phyloP scores from a whole-genome alignment of 2,113 vertebrate species.

The Uria lomvia region DNA sequence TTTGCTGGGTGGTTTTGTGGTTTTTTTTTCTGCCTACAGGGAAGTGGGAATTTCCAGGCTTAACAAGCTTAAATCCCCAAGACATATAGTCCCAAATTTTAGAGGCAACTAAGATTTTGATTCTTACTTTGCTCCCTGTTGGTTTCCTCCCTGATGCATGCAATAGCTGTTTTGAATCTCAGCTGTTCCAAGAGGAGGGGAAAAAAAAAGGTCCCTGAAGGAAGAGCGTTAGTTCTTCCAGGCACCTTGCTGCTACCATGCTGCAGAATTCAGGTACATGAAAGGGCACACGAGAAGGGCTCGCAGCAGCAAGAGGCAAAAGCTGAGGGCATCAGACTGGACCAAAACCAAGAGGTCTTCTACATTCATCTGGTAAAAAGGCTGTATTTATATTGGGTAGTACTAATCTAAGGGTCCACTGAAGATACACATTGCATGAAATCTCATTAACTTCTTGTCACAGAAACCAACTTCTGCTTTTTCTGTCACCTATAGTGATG shows the following conservation, averaged over 20 bases:
- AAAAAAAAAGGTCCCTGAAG: background rate
- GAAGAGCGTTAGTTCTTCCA: background rate
- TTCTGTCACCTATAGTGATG: background rate
- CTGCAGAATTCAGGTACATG: background rate
- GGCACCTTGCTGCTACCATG: background rate
- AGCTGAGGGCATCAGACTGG: background rate
- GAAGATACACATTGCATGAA: background rate
- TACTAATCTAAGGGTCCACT: background rate
- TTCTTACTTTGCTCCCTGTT: conserved; percentile 41
- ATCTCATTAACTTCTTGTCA: background rate
- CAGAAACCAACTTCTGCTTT: background rate
- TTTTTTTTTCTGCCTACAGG: background rate
- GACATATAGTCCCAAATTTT: conserved; percentile 48
- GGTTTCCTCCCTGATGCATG: conserved; percentile 41
- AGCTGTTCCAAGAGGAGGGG: background rate
- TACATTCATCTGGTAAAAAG: background rate
- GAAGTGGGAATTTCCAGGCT: conserved; percentile 53
- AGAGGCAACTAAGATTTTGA: conserved; percentile 29
- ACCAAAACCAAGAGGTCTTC: background rate
- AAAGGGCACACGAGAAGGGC: background rate
- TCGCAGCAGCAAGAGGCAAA: background rate
- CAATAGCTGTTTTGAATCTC: conserved; percentile 35
- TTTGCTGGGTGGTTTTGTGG: background rate
- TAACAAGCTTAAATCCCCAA: conserved; percentile 53
- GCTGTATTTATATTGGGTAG: background rate